Base-by-base conservation (phyloP, 2,113 vertebrate species). In the Melanostigma gelatinosum region DNA sequence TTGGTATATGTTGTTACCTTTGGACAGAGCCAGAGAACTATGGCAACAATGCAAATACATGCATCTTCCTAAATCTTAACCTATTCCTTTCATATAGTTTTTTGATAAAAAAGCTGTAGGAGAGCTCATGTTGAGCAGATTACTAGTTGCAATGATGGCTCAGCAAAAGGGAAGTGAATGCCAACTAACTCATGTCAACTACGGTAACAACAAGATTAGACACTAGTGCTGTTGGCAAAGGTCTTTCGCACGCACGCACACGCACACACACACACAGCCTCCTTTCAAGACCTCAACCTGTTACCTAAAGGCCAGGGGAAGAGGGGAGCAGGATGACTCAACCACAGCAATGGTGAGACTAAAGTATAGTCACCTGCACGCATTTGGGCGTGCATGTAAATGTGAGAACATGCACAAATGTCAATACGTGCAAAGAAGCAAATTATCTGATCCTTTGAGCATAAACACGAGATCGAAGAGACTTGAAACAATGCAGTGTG, bases 361-460 rank as follows among this genome's bases (percentile, higher is more conserved):
- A 13, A 11, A 44, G 70, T 38, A 18, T 42, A 44, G 15, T n/a
- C 50, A 67, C 44, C 20, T 60, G 67, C 0, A 22, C 44, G 15
- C 7, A n/a, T n/a, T 50, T 18, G 29, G 22, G 13, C 46, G 40
- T 55, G 20, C 24, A 55, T 67, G 8, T 7, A 20, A 54, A 63
- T 66, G 32, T 44, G 22, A 11, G 22, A 4, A 42, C 32, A 24
- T 9, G 24, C 10, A 34, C 40, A 34, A 24, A 55, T 64, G 60
- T 46, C 48, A 55, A 22, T 20, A 18, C 60, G 44, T 63, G 57
- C 40, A 58, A 58, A 65, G 22, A 52, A 27, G 67, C 58, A 11
- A 52, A 75, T 20, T 44, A 50, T 79, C 72, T 71, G 66, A 76
- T 77, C 66, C 12, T 11, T 34, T 77, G 61, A 54, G 16, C 67